Evolutionary conservation across 2,797 vertebrate species (phyloP).

Genomic region (Rhabdomys pumilio): DNA sequence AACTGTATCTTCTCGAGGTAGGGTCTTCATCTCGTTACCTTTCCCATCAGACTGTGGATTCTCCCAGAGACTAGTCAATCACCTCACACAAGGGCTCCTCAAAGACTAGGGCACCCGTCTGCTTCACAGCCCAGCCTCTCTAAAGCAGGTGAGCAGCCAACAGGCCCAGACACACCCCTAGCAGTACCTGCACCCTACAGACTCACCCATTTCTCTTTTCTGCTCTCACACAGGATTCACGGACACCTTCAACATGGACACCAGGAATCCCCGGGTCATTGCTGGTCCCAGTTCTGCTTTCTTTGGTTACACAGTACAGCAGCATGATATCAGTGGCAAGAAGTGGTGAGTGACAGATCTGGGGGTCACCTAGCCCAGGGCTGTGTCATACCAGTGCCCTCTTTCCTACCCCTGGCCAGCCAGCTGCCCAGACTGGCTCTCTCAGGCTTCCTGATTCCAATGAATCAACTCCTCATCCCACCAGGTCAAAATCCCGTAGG

Average conservation of each 20-base stretch:
- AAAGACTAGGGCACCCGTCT: background rate
- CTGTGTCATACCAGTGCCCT: background rate
- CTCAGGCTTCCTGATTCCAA: background rate
- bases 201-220: constrained; percentile 53
- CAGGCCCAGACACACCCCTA: rapidly evolving
- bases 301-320: constrained; percentile 98
- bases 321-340: constrained; percentile 95
- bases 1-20: background rate
- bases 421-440: background rate
- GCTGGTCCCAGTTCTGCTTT: constrained; percentile 94
- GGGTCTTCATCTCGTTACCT: background rate
- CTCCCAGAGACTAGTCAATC: background rate
- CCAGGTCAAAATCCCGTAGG: background rate
- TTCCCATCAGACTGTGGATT: background rate
- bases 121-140: background rate
- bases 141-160: background rate
- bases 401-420: background rate
- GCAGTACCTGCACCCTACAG: constrained; percentile 44
- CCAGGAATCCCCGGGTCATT: constrained; percentile 93
- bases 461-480: background rate
- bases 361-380: background rate
- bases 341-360: constrained; percentile 93
- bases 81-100: background rate
- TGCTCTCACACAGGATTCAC: constrained; percentile 89
- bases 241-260: constrained; percentile 96